These are phyloP conservation scores for Hypsopygia costalis DNA, from an alignment of 2,888 invertebrate species.

Conservation along the genomic window DNA sequence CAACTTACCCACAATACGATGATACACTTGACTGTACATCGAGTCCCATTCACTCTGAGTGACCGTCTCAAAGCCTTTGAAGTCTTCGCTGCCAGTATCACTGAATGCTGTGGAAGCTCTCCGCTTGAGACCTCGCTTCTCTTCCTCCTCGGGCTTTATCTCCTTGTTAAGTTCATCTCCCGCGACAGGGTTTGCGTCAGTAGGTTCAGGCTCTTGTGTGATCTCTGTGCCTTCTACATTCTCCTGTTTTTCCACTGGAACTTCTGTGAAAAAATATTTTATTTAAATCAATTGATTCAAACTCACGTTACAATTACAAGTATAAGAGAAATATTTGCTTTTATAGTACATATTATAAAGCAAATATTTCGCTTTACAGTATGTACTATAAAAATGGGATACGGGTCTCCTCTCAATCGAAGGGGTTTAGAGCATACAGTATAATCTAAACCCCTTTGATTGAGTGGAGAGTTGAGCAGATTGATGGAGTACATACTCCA, in stretches of 20 bases:
- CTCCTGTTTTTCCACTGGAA: conserved; percentile 13
- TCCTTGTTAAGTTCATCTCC: conserved; percentile 13
- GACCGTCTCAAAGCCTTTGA: conserved; percentile 56
- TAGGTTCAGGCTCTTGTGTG: conserved; percentile 7
- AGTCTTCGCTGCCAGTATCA: conserved; percentile 48
- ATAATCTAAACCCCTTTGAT: too few relatives aligned
- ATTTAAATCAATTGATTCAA: too few relatives aligned
- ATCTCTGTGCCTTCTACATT: conserved; percentile 14
- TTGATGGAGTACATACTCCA: too few relatives aligned
- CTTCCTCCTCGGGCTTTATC: conserved; percentile 12
- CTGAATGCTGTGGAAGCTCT: conserved; percentile 61
- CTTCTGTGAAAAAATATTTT: not conserved
- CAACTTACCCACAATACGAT: conserved; percentile 50
- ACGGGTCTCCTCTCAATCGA: too few relatives aligned
- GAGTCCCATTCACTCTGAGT: conserved; percentile 28
- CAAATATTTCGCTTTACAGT: too few relatives aligned
- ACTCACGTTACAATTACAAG: too few relatives aligned
- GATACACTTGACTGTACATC: conserved; percentile 26
- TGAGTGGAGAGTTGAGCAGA: too few relatives aligned
- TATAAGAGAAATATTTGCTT: too few relatives aligned
- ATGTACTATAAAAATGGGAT: too few relatives aligned
- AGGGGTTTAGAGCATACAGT: too few relatives aligned
- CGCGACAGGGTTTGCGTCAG: conserved; percentile 4
- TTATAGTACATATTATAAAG: too few relatives aligned
- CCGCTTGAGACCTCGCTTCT: conserved; percentile 51